Evolutionary conservation across 30 jellyfish, hydroid and myxozoan species (phyloP), one percentile per base, ranked within the genome.

Genomic region (Haliclystus octoradiatus): DNA sequence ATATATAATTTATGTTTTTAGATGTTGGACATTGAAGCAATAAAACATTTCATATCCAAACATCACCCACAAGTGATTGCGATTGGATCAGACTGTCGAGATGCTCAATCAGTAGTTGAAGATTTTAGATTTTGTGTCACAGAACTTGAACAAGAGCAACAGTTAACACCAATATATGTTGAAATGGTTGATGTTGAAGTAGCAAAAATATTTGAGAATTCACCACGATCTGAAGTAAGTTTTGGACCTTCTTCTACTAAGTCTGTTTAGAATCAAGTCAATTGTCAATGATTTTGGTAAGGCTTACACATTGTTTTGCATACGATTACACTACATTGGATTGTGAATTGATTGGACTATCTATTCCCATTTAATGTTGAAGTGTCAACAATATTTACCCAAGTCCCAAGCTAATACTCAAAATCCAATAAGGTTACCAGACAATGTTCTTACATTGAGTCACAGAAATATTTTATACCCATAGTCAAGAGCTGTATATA

Each of bases 21-120:
- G 97, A 78, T 49, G n/a, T 70, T 63, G 66, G 97, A 88, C 52
- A 31, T 88, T 83, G 94, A 88, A 9, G 65, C 24, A 25, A 24
- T 88, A 62, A 88, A 88, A 82, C 76, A 80, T 19, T 88, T 88
- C 64, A 80, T 88, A 25, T 34, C 63, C 65, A 79, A 80, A 47
- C 94, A 88, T 63, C 85, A 85, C 4, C 97, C 97, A 0, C 97
- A 78, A 25, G 97, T 80, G 25, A 79, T 88, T 28, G 97, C 97
- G 13, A 88, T 88, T 28, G 65, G 93, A 28, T 94, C 94, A 33
- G 95, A 88, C 57, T 74, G 84, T 72, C 69, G 97, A 53, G 97
- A 88, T 53, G 91, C 94, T 1, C 92, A 68, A 25, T 75, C 46
- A 30, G 97, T 88, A 24, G 80, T 75, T 2, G 97, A 88, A 7